These are phyloP conservation scores for Calyptommatus sinebrachiatus DNA, from an alignment of 2,113 vertebrate genomes.

Conservation along the genomic window DNA sequence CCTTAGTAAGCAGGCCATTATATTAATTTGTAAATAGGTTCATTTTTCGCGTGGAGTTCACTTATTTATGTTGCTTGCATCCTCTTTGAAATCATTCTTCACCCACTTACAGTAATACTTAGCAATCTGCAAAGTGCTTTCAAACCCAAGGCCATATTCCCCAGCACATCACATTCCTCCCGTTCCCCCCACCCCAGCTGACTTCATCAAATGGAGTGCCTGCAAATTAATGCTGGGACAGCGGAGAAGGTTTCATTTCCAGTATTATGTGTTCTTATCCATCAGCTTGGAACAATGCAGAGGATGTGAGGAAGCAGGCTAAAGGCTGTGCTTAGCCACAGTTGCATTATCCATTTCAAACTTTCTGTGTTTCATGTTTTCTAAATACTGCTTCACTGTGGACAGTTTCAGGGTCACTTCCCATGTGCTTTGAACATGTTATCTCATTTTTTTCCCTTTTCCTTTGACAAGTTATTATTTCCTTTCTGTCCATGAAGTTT, in stretches of 20 bases:
- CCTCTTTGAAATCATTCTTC: constrained; percentile 18
- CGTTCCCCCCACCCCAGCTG: neutral
- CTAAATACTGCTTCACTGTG: neutral
- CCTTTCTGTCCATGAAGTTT: too few species aligned
- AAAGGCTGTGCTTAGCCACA: too few species aligned
- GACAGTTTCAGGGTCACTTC: neutral
- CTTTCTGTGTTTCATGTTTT: neutral
- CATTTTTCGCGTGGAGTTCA: constrained; percentile 23
- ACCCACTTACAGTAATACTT: constrained; percentile 23
- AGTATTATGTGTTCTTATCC: constrained; percentile 4
- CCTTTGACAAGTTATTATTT: too few species aligned
- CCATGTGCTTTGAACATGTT: neutral
- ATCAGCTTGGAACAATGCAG: neutral
- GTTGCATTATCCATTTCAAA: neutral
- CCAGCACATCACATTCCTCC: neutral
- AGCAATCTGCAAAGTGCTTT: constrained; percentile 14
- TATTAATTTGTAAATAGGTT: neutral
- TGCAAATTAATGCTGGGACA: neutral
- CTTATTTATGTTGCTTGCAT: constrained; percentile 39
- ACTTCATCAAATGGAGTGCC: neutral
- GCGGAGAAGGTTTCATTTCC: neutral
- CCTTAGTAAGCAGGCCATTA: neutral
- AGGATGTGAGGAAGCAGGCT: neutral
- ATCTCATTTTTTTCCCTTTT: neutral
- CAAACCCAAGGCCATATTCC: constrained; percentile 3